A percentile compares a stretch with the other conserved stretches of the same genome.
Conservation (phyloP, 2,888 invertebrate species). For the Lordiphosa andalusiaca region DNA sequence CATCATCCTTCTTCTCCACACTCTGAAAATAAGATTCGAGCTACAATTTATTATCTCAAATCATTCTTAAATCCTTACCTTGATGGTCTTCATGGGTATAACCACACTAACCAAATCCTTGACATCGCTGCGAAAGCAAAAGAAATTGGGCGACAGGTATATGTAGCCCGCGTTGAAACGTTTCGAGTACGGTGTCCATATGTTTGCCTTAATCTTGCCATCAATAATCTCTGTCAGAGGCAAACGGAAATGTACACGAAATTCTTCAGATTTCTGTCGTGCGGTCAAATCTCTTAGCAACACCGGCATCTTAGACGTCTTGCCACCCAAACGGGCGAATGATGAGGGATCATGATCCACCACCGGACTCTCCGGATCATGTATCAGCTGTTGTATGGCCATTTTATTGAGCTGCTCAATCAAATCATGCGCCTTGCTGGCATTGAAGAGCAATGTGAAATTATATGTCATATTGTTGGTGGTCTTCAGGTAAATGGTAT, state of each 20-base stretch:
- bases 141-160: slow-evolving; percentile 95
- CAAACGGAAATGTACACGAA: slow-evolving; percentile 90
- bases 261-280: slow-evolving; percentile 94
- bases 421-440: slow-evolving; percentile 92
- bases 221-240: slow-evolving; percentile 95
- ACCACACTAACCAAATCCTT: slow-evolving; percentile 90
- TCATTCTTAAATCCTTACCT: slow-evolving; percentile 68
- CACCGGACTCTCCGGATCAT: slow-evolving; percentile 94
- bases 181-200: slow-evolving; percentile 98
- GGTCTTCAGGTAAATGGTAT: slow-evolving; percentile 90
- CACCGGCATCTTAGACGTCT: slow-evolving; percentile 94
- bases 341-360: slow-evolving; percentile 94
- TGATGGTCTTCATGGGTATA: slow-evolving; percentile 92
- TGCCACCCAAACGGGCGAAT: slow-evolving; percentile 88
- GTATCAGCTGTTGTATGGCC: slow-evolving; percentile 91
- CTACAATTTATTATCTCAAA: neutral
- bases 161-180: slow-evolving; percentile 92
- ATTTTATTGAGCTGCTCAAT: slow-evolving; percentile 98
- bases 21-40: slow-evolving; percentile 50
- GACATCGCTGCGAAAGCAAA: slow-evolving; percentile 97
- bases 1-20: slow-evolving; percentile 80
- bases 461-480: slow-evolving; percentile 90
- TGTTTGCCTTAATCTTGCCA: slow-evolving; percentile 89
- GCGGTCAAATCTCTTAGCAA: slow-evolving; percentile 97
- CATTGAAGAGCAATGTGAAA: slow-evolving; percentile 94